These are phyloP conservation scores for Ictidomys tridecemlineatus DNA, from an alignment of 2,113 vertebrate species.

Conservation along the genomic window DNA sequence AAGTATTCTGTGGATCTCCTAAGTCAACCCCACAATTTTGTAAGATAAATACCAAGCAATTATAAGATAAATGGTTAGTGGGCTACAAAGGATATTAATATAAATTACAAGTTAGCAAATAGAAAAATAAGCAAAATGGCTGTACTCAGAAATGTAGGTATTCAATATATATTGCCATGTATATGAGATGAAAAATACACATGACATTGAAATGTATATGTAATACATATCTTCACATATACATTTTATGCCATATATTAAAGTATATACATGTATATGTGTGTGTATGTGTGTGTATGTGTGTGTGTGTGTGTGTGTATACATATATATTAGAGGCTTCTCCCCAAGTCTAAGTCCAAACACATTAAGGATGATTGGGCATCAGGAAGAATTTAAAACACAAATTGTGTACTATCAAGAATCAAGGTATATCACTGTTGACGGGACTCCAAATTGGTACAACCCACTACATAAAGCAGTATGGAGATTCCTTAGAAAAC, in stretches of 20 bases:
- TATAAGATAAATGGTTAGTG: constrained; percentile 30
- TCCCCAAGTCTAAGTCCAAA: neutral
- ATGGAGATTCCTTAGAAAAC: no score
- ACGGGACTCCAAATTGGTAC: no score
- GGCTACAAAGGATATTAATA: constrained; percentile 32
- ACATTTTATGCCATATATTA: no score
- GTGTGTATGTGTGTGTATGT: no score
- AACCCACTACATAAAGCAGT: no score
- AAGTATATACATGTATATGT: no score
- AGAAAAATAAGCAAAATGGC: constrained; percentile 3
- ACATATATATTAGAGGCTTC: neutral
- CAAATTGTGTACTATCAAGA: neutral
- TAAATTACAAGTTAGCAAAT: constrained; percentile 17
- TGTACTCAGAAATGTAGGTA: neutral
- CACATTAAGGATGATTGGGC: neutral
- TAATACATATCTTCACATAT: no score
- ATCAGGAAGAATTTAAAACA: neutral
- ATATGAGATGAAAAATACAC: neutral
- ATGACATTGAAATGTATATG: no score
- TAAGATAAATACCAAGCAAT: constrained; percentile 8
- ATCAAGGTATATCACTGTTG: neutral
- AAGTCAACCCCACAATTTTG: neutral
- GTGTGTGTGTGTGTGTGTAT: no score
- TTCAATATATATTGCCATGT: no score
- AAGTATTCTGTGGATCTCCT: neutral